Conservation (phyloP, 2,113 vertebrate species). For the Malurus cyaneus region DNA sequence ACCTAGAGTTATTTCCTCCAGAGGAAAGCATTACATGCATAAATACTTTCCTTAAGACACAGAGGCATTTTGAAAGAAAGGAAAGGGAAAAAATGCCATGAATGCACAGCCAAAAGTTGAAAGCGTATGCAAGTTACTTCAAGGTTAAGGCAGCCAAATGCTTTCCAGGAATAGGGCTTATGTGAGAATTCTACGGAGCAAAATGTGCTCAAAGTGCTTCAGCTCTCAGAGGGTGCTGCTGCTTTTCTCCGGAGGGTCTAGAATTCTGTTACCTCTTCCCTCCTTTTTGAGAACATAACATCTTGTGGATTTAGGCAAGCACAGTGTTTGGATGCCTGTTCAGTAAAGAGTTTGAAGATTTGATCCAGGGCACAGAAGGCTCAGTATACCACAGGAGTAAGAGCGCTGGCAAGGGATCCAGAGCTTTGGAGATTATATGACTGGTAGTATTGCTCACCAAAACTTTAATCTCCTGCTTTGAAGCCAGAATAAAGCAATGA, state of each 20-base stretch:
- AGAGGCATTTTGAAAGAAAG: background rate
- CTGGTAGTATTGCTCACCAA: background rate
- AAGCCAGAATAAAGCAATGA: background rate
- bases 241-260: background rate
- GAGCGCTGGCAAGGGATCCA: background rate
- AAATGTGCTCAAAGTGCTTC: background rate
- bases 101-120: background rate
- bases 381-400: background rate
- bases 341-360: background rate
- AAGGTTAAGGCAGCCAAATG: background rate
- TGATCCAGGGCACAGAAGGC: background rate
- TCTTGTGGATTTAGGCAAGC: background rate
- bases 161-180: background rate
- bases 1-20: background rate
- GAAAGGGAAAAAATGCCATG: background rate
- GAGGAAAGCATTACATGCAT: background rate
- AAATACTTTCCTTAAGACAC: background rate
- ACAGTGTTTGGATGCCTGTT: background rate
- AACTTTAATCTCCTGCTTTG: slow-evolving; percentile 14
- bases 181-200: background rate
- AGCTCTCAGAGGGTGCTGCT: background rate
- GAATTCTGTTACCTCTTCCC: background rate
- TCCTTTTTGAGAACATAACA: background rate
- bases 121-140: background rate
- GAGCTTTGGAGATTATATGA: background rate